Evolutionary conservation across 1,140 invertebrate genomes (phyloP), one percentile per base, ranked within the genome.

Genomic region (Bradysia coprophila): DNA sequence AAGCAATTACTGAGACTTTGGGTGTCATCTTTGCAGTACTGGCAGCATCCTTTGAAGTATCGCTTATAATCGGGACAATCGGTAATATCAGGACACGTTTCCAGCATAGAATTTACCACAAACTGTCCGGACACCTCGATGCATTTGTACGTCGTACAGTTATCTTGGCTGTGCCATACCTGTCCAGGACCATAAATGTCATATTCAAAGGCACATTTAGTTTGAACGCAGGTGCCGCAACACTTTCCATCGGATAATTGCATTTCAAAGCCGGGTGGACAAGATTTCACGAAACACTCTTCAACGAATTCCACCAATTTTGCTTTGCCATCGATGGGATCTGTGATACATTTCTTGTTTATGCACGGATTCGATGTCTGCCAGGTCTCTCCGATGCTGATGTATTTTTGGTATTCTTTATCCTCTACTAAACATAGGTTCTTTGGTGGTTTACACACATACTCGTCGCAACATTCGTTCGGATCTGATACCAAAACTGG

Each of bases 161-260:
- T 76, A 52, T 82, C 76, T 0, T 50, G 44, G 0, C 75, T 76
- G 20, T 55, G 61, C 79, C 79, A 83, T 1, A 48, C 61, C 1
- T 64, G 53, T n/a, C 63, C 65, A 13, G 69, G 55, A 23, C 67
- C 53, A 32, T 75, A 68, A 0, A 72, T 44, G 8, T 61, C 58
- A 2, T 69, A 69, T 0, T 69, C 68, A 13, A 75, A 57, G 0
- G 82, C 53, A 48, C 83, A 87, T 21, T 63, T 63, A 1, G 64
- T 60, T 59, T 76, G 74, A 19, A 68, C 55, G 45, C 83, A 87
- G 43, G 69, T 61, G 3, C 82, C 82, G 49, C 83, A 87, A 56
- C 83, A 86, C 16, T 53, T 48, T 16, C 46, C 59, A 4, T 52
- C 39, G 4, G 58, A 44, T 11, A 56, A 43, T 34, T 53, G 49